Base-by-base conservation (phyloP, 2,113 vertebrate genomes). In the Dicentrarchus labrax region DNA sequence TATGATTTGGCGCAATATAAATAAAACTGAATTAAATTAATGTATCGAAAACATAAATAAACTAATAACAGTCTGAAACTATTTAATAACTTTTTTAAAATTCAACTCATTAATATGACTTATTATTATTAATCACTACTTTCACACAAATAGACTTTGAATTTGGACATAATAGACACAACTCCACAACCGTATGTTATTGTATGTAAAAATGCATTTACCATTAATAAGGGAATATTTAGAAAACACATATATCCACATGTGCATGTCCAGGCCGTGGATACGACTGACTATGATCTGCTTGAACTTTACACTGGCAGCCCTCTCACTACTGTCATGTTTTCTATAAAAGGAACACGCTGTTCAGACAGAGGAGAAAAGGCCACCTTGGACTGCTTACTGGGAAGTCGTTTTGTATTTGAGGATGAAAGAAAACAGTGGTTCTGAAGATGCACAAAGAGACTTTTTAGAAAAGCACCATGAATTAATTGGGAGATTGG, bases 301-400 rank as follows among this genome's bases (percentile, higher is more conserved):
- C 30, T 50, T 76, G 78, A 73, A 80, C 71, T 69, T 75, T 59
- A 15, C 59, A 39, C 53, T 59, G 73, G 59, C 64, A 61, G 61
- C 62, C 47, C 51, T 76, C 53, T 56, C n/a, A 64, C 54, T 50
- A 13, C 64, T 71, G 81, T 71, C 74, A 72, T 82, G 78, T 69
- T 80, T 59, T 47, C 54, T 56, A 39, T 36, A 74, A 68, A 68
- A 73, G 67, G 57, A 74, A 70, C 80, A 83, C 6, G 1, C 51
- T 62, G 73, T 74, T 80, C 76, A 77, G 66, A 68, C 61, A 69
- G 51, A 61, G 19, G 59, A 56, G 73, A 68, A 71, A 81, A 78
- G 59, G 15, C 22, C 72, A 45, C 53, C 12, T 56, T 39, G 19
- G 51, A 72, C 68, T 9, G 22, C 38, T 60, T 16, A 72, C 43